phyloP scores from a whole-genome alignment of 1,140 invertebrate species.

The Leptinotarsa texana region DNA sequence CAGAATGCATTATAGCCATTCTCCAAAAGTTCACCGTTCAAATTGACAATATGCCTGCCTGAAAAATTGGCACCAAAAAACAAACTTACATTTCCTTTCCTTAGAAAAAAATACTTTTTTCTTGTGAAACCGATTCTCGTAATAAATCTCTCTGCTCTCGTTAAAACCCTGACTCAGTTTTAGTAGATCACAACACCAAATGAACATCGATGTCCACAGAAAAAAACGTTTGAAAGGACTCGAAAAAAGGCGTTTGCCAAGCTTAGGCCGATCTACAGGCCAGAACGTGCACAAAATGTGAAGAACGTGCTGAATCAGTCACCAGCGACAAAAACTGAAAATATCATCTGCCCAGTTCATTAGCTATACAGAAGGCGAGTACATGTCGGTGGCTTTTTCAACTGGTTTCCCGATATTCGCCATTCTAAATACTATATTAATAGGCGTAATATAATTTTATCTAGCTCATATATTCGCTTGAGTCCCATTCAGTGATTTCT shows the following conservation, averaged over 20 bases:
- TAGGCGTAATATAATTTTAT: conserved; percentile 24
- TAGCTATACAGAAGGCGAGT: conserved; percentile 2
- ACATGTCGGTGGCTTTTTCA: conserved; percentile 17
- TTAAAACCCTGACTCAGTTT: no score
- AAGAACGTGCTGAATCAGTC: background rate
- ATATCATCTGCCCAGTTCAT: conserved; percentile 2
- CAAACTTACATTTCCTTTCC: no score
- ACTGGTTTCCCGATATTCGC: conserved; percentile 17
- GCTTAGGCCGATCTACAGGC: background rate
- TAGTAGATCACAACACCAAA: no score
- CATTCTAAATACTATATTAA: conserved; percentile 26
- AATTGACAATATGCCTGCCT: no score
- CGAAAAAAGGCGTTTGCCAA: background rate
- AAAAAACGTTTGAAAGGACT: background rate
- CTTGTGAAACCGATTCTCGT: no score
- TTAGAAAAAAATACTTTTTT: no score
- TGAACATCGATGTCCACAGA: background rate
- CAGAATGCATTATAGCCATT: no score
- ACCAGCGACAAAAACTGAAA: conserved; percentile 3
- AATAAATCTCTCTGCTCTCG: no score
- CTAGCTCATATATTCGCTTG: conserved; percentile 12
- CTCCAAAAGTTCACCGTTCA: no score
- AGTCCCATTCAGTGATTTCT: conserved; percentile 23
- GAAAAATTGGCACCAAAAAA: no score
- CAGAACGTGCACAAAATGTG: background rate